phyloP scores from a whole-genome alignment of 2,113 vertebrate species.

The Eclectus roratus region DNA sequence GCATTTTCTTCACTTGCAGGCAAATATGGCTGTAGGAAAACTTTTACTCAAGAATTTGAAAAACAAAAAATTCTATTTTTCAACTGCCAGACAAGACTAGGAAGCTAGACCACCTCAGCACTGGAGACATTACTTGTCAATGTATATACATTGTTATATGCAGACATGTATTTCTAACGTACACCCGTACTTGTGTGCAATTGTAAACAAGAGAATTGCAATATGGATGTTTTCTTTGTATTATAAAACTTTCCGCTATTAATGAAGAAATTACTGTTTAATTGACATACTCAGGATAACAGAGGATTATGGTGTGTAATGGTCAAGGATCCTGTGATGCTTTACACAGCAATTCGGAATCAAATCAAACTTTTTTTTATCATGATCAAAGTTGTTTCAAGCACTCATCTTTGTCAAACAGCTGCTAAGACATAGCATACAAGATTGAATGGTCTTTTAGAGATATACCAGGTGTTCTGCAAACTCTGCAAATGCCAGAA shows the following conservation, averaged over 20 bases:
- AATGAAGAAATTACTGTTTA: conserved; percentile 87
- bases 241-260: conserved; percentile 91
- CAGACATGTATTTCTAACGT: conserved; percentile 82
- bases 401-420: conserved; percentile 49
- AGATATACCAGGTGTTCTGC: conserved; percentile 9
- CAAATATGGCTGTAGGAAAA: conserved; percentile 77
- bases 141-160: conserved; percentile 84
- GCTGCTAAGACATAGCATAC: conserved; percentile 65
- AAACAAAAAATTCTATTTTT: conserved; percentile 70
- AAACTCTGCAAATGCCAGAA: conserved; percentile 48
- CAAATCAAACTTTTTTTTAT: conserved; percentile 56
- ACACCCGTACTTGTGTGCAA: conserved; percentile 79
- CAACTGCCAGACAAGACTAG: conserved; percentile 77
- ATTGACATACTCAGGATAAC: conserved; percentile 98
- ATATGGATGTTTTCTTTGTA: conserved; percentile 86
- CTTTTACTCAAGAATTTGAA: conserved; percentile 69
- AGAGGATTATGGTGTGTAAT: conserved; percentile 81
- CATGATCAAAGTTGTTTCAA: conserved; percentile 61
- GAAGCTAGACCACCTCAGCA: conserved; percentile 77
- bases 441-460: conserved; percentile 34
- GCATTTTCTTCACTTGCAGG: conserved; percentile 81
- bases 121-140: conserved; percentile 80
- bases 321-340: conserved; percentile 77
- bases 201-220: conserved; percentile 84
- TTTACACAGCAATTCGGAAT: conserved; percentile 76